Evolutionary conservation across 1,140 invertebrate genomes (phyloP).

Genomic region (Plectus sambesii): DNA sequence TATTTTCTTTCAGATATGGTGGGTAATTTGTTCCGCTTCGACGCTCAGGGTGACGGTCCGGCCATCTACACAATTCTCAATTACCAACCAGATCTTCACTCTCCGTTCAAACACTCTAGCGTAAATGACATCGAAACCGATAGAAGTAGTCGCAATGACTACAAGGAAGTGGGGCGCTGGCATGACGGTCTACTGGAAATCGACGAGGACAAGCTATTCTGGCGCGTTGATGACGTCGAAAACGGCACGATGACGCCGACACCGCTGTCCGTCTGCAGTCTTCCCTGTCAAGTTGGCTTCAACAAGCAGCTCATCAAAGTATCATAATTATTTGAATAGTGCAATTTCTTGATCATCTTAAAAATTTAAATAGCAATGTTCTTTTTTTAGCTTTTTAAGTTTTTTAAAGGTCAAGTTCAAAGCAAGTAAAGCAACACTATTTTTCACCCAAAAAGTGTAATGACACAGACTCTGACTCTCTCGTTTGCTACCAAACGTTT

Average conservation of each 20-base stretch:
- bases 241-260: conserved; percentile 34
- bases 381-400: too few relatives aligned
- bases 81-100: conserved; percentile 55
- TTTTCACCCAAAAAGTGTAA: too few relatives aligned
- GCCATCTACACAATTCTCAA: conserved; percentile 57
- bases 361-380: conserved; percentile 29
- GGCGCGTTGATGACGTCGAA: conserved; percentile 28
- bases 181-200: conserved; percentile 48
- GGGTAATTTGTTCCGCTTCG: conserved; percentile 56
- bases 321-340: conserved; percentile 6
- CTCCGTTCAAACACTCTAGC: conserved; percentile 6
- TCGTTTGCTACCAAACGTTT: too few relatives aligned
- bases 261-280: conserved; percentile 57
- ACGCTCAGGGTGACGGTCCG: conserved; percentile 56
- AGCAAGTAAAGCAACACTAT: too few relatives aligned
- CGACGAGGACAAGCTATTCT: conserved; percentile 33
- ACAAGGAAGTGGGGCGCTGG: conserved; percentile 56
- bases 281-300: conserved; percentile 51
- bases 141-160: conserved; percentile 52
- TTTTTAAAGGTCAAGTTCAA: too few relatives aligned
- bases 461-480: too few relatives aligned
- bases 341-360: background rate
- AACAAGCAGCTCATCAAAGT: conserved; percentile 44
- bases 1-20: conserved; percentile 53
- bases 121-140: conserved; percentile 3